These are phyloP conservation scores for Beaufortia kweichowensis DNA, from an alignment of 2,113 vertebrate genomes.

Conservation along the genomic window DNA sequence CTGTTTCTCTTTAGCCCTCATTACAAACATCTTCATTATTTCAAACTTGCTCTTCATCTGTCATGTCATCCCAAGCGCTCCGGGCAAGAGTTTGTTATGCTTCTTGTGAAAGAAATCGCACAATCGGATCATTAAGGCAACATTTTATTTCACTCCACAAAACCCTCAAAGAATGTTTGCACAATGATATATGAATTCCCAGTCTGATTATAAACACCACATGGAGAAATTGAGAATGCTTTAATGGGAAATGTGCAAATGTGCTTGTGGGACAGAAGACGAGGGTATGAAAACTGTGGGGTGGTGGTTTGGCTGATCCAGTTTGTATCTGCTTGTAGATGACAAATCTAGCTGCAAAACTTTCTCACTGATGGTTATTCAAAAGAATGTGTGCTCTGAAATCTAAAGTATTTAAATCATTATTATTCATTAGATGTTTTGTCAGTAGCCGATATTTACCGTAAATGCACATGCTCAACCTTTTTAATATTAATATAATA, in stretches of 20 bases:
- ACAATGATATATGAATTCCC: background rate
- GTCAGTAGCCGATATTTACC: too few species aligned
- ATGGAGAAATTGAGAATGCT: background rate
- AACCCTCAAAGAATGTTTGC: constrained; percentile 2
- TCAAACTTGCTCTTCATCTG: constrained; percentile 40
- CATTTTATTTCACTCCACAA: background rate
- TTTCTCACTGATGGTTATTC: too few species aligned
- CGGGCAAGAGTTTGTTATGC: constrained; percentile 25
- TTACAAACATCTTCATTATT: constrained; percentile 53
- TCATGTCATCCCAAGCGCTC: constrained; percentile 38
- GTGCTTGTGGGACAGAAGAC: background rate
- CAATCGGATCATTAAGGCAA: constrained; percentile 21
- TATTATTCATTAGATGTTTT: too few species aligned
- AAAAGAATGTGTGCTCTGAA: too few species aligned
- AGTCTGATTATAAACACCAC: background rate
- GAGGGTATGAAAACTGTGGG: background rate
- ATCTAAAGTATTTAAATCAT: too few species aligned
- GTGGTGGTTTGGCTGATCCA: too few species aligned
- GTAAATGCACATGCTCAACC: too few species aligned
- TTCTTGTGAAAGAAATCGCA: background rate
- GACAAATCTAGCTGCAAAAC: too few species aligned
- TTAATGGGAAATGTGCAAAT: background rate
- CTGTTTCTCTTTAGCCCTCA: constrained; percentile 60
- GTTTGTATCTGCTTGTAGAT: too few species aligned
- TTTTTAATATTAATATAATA: too few species aligned